Base-by-base conservation (phyloP, 1,140 invertebrate species). In the Drosophila mojavensis region DNA sequence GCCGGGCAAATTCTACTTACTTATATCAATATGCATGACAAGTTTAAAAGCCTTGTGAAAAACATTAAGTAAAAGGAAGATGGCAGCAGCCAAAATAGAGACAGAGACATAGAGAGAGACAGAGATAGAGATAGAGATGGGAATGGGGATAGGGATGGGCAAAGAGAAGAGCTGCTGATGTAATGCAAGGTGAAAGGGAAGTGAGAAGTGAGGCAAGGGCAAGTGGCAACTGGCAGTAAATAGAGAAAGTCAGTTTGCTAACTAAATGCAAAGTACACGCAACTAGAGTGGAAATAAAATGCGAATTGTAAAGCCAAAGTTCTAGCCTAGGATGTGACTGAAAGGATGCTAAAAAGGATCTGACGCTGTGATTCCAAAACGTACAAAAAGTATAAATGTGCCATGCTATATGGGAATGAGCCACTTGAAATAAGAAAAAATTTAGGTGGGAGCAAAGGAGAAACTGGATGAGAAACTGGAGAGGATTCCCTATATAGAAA, bases 1-100 rank as follows among this genome's bases (percentile, higher is more conserved):
- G 65, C 62, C 63, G 68, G 83, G 79, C 51, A 66, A 86, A 79
- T 70, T 79, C 71, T 62, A 74, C 71, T 68, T 63, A 63, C 61
- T 63, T 74, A 69, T 83, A 86, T 82, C 83, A 82, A 75, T 74
- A 82, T 88, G 83, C 76, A 83, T 80, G 81, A 84, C 81, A 88
- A 86, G 79, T 83, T 82, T 79, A 79, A 86, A 79, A 74, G 83
- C 72, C 79, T 79, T 72, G 64, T 61, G 75, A 66, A 73, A 67
- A 83, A 65, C 71, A 83, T 79, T 78, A 79, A 63, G 65, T 39
- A 72, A 78, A 61, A 50, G 39, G 53, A 55, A 47, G 56, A 28
- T 15, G 39, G 13, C 7, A 17, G 53, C 17, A 5, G 20, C n/a
- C 30, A 17, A 24, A 20, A 11, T 6, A 39, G 33, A 15, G 15